Base-by-base conservation (phyloP, 2,888 invertebrate genomes). In the Apotomis betuletana region DNA sequence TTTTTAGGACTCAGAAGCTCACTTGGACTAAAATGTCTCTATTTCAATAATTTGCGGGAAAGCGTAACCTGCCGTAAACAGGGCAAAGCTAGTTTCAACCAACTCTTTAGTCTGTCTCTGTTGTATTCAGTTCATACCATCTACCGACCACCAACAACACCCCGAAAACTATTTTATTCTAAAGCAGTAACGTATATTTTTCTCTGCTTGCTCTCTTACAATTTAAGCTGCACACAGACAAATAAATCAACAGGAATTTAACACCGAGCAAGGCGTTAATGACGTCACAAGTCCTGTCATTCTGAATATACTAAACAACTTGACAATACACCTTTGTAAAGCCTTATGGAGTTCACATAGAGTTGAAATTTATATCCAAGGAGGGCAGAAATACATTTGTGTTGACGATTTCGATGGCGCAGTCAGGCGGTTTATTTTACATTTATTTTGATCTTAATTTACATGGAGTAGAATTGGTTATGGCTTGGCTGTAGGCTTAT, bases 201-300 rank as follows among this genome's bases (percentile, higher is more conserved):
- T 65, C 41, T 13, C 46, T 70, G 44, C 10, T 5, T 12, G 1
- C n/a, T 59, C 27, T 58, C 69, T 69, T 63, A 63, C 55, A 71
- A 61, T 63, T 58, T 59, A 74, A 72, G 63, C 72, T 71, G 61
- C 64, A 75, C 73, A 71, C 71, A 74, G 69, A 74, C 74, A 77
- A 79, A 79, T 77, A 76, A 76, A 77, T 81, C 77, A 80, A 78
- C 73, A 73, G 52, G 74, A 74, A 76, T 76, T 74, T 75, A 74
- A 70, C 77, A 70, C 68, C 61, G 59, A 65, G 64, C 59, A 76
- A 77, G 76, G 75, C 81, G 75, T 76, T 82, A 81, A 81, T 81
- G 81, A 82, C 77, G 79, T 73, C 75, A 71, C 73, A 68, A 59
- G 58, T 70, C 54, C 70, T 65, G 64, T 69, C 71, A 69, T 71